Evolutionary conservation across 2,113 vertebrate genomes (phyloP).

Genomic region (Scalopus aquaticus): DNA sequence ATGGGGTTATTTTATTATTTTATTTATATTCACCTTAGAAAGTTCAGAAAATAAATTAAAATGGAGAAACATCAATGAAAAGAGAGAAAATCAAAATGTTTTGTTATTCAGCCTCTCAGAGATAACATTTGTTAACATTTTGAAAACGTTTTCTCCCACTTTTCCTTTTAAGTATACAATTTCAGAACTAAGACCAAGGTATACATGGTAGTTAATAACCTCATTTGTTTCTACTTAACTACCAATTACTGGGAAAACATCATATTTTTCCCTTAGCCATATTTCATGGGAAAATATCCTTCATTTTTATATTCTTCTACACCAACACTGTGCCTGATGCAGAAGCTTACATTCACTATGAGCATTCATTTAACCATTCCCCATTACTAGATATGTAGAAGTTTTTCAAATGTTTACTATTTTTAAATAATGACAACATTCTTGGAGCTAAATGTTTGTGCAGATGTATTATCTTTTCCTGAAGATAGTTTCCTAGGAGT

Average conservation of each 20-base stretch:
- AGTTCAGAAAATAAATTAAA: constrained; percentile 28
- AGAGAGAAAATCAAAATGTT: not conserved
- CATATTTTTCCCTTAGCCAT: not conserved
- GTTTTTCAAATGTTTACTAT: not conserved
- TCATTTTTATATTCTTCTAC: not conserved
- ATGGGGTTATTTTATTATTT: not conserved
- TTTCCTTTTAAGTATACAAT: constrained; percentile 25
- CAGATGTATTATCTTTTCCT: not conserved
- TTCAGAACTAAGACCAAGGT: constrained; percentile 7
- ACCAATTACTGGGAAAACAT: not conserved
- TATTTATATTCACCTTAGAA: not conserved
- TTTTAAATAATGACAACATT: not conserved
- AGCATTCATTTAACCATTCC: not conserved
- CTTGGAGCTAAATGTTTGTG: not conserved
- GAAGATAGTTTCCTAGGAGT: not conserved
- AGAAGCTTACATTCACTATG: not conserved
- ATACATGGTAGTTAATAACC: not conserved
- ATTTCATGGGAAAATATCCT: not conserved
- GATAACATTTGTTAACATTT: not conserved
- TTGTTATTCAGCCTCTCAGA: not conserved
- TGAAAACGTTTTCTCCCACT: not conserved
- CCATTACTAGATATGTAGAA: constrained; percentile 8
- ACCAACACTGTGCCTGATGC: not conserved
- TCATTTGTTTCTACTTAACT: not conserved
- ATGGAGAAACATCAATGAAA: not conserved